A percentile compares a stretch with the other conserved stretches of the same genome.
Conservation (phyloP, 2,113 vertebrate genomes). For the Lagopus leucura region DNA sequence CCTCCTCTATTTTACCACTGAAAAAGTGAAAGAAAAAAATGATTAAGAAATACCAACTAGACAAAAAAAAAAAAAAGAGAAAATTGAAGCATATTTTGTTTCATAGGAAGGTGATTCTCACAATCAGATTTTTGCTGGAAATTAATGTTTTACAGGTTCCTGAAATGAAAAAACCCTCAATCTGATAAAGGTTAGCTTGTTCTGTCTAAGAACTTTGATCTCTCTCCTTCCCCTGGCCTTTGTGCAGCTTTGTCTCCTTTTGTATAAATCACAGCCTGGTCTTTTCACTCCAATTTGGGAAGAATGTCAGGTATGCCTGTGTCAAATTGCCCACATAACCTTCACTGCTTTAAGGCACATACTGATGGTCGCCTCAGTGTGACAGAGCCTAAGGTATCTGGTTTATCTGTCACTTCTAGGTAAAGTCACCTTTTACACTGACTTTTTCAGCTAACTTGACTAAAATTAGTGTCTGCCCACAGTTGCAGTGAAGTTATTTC, state of each 20-base stretch:
- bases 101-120: background rate
- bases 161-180: background rate
- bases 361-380: background rate
- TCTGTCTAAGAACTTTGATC: slow-evolving; percentile 42
- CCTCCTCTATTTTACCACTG: background rate
- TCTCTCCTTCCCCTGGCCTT: slow-evolving; percentile 37
- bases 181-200: slow-evolving; percentile 15
- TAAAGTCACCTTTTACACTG: background rate
- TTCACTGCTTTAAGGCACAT: slow-evolving; percentile 3
- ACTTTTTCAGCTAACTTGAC: background rate
- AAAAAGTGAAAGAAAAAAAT: background rate
- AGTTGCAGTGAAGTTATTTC: background rate
- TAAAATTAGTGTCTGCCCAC: background rate
- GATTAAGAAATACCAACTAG: background rate
- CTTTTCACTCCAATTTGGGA: slow-evolving; percentile 49
- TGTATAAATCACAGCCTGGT: slow-evolving; percentile 39
- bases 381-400: background rate
- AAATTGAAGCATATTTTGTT: background rate
- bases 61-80: background rate
- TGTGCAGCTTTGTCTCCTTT: slow-evolving; percentile 44
- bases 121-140: background rate
- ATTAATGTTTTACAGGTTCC: slow-evolving; percentile 10
- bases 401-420: background rate
- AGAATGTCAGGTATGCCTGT: slow-evolving; percentile 65
- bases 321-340: slow-evolving; percentile 36